phyloP scores from a whole-genome alignment of 1,140 invertebrate genomes.

The Samia ricini region DNA sequence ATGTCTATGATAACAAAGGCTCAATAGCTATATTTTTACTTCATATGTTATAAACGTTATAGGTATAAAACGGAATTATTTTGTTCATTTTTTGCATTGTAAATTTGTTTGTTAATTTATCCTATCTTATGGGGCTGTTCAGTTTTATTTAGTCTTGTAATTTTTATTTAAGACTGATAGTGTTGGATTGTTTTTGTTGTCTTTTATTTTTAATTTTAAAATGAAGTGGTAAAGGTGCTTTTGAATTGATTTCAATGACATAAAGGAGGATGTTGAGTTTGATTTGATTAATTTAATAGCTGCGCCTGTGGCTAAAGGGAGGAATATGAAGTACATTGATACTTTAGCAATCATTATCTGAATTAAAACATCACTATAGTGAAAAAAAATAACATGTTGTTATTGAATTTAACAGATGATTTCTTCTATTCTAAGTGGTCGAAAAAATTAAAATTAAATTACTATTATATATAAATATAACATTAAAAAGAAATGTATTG shows the following conservation, averaged over 20 bases:
- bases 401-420: neutral
- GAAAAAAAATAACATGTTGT: neutral
- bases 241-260: neutral
- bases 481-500: too few species aligned
- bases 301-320: neutral
- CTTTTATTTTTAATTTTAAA: neutral
- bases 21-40: neutral
- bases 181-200: slow-evolving; percentile 15
- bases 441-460: too few species aligned
- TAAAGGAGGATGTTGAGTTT: neutral
- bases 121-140: neutral
- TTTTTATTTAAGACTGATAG: slow-evolving; percentile 44
- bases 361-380: neutral
- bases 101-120: neutral
- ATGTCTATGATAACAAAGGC: neutral
- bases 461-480: too few species aligned
- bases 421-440: too few species aligned
- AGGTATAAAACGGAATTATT: neutral
- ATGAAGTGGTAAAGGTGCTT: neutral
- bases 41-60: neutral
- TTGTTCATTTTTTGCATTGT: neutral
- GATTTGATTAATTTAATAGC: neutral
- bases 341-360: neutral
- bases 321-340: too few species aligned
- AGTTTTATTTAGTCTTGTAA: slow-evolving; percentile 5